Base-by-base conservation (phyloP, 2,113 vertebrate species). In the Neotoma lepida region DNA sequence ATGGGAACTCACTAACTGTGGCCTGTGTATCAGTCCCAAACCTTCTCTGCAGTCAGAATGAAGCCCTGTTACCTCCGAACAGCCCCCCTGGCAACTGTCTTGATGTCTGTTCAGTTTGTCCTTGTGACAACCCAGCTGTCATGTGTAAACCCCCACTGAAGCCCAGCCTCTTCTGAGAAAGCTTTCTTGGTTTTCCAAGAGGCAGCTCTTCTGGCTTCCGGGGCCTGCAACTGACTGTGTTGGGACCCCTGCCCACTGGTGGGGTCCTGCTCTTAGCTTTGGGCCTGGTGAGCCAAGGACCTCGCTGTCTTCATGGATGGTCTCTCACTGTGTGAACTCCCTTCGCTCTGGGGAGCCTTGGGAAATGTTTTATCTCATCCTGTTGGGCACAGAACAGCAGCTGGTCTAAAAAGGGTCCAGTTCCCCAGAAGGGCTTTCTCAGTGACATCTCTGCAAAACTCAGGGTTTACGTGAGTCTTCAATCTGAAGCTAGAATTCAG, bases 201-300 rank as follows among this genome's bases (percentile, higher is more conserved):
- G 17, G 49, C 6, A 28, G 4, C 13, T 26, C 30, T 77, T 81
- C 4, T 54, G 12, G 4, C 35, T 13, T 68, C 7, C 54, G 0
- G 12, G 17, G 1, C 9, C 9, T 3, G 0, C 41, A 0, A 0
- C 46, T 28, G 10, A 22, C 17, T 1, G 33, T 2, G 0, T 12
- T 18, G 24, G 9, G 58, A 63, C 77, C 6, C 4, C 6, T 1
- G 0, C 49, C 0, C 4, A 1, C 3, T 20, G 13, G 4, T 0
- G 18, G 44, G 30, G 1, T 18, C 61, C n/a, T 77, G 18, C 9
- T 44, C 89, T 61, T 9, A 33, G 46, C 28, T 10, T 22, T 4
- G 44, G 44, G 28, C 9, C 10, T 9, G 0, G 1, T 22, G 24
- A 26, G 39, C 49, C 39, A 26, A 30, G 61, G 26, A 17, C 22